phyloP scores from a whole-genome alignment of 2,113 vertebrate species.

The Cinclus mexicanus region DNA sequence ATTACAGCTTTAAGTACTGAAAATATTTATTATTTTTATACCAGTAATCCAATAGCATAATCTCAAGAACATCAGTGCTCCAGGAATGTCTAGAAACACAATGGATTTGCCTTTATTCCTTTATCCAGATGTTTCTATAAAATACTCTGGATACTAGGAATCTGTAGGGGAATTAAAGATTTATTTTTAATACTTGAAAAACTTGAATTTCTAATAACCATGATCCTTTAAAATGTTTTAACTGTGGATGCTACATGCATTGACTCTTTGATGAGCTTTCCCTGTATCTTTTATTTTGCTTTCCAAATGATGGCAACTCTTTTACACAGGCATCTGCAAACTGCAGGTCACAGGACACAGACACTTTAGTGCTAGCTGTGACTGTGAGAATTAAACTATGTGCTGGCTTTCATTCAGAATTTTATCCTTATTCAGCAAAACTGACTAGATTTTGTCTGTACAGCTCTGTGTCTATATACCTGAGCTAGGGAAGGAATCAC shows the following conservation, averaged over 20 bases:
- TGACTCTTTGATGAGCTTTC: constrained; percentile 39
- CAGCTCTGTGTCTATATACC: not conserved
- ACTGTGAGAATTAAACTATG: not conserved
- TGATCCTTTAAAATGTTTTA: constrained; percentile 70
- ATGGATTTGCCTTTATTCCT: constrained; percentile 74
- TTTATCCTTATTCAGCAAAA: constrained; percentile 34
- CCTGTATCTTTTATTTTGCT: not conserved
- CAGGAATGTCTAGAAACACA: constrained; percentile 74
- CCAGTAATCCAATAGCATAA: constrained; percentile 81
- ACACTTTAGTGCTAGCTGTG: not conserved
- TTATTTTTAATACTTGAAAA: constrained; percentile 79
- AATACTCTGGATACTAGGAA: constrained; percentile 68
- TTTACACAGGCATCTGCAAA: not conserved
- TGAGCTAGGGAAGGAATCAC: not conserved
- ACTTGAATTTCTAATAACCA: constrained; percentile 74
- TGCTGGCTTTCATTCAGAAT: not conserved
- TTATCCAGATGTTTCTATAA: constrained; percentile 79
- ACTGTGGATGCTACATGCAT: constrained; percentile 54
- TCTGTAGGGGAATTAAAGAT: constrained; percentile 76
- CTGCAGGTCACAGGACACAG: not conserved
- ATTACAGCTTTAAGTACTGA: constrained; percentile 80
- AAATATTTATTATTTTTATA: constrained; percentile 82
- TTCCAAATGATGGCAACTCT: not conserved
- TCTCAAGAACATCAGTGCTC: constrained; percentile 75
- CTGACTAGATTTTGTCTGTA: not conserved